Evolutionary conservation across 2,113 vertebrate genomes (phyloP), one percentile per base, ranked within the genome.

Genomic region (Scomber scombrus): DNA sequence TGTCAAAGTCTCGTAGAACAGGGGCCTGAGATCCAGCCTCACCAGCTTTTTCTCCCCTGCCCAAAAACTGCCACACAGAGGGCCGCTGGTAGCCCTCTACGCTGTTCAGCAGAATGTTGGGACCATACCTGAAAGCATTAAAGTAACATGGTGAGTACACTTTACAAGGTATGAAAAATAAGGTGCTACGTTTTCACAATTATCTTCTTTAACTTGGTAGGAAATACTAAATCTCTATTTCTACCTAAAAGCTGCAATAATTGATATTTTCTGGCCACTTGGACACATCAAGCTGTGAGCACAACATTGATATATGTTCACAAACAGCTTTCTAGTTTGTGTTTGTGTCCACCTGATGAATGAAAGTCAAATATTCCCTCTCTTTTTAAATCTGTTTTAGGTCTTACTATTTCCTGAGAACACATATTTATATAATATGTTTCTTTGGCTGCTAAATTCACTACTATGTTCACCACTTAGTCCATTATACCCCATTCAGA

Each of bases 81-180:
- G 93, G 93, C 51, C 90, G 93, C 71, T 92, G 93, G 79, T 97
- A 98, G 55, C 90, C 95, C 40, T 93, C 95, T 62, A 96, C 94
- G 31, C 81, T 94, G 92, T 96, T 95, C 34, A 99, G 92, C 21
- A 99, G 93, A 70, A 99, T 95, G 93, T 99, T 99, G 19, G 98
- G 98, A 3, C 98, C 98, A 65, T 93, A 97, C 63, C 97, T 98
- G 13, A 16, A 69, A 55, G 34, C 8, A 81, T 19, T 0, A 8
- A 62, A 62, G 31, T 1, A 29, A 68, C 18, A 68, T n/a, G 19
- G 7, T 69, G 8, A 68, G 8, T 13, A 11, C 5, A 26, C 1
- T 57, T 62, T 13, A 66, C 2, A 34, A 60, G 9, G 16, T 31
- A 12, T 2, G 18, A 68, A 9, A 29, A 9, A 29, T 45, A 6